phyloP scores from a whole-genome alignment of 2,888 invertebrate genomes.

The Rhogogaster chlorosoma region DNA sequence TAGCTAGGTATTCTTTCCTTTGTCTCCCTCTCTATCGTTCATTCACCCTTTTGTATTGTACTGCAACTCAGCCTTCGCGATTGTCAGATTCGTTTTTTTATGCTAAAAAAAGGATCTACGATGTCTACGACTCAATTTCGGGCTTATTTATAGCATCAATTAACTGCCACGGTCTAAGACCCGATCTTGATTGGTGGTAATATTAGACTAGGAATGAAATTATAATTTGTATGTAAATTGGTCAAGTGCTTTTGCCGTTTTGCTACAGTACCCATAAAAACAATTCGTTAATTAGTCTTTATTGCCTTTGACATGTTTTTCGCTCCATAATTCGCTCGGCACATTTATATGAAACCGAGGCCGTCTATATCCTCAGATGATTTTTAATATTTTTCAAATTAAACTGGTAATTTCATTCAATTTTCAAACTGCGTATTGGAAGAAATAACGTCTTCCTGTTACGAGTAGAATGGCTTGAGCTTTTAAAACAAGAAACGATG shows the following conservation, averaged over 20 bases:
- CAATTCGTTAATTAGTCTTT: slow-evolving; percentile 18
- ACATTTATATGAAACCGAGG: background rate
- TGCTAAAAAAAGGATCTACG: background rate
- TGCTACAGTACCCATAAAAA: background rate
- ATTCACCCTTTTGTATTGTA: background rate
- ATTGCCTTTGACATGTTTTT: slow-evolving; percentile 8
- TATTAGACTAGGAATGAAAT: background rate
- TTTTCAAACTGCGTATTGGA: background rate
- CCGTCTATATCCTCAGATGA: background rate
- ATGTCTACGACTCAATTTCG: background rate
- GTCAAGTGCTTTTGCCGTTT: background rate
- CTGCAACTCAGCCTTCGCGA: background rate
- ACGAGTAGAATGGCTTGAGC: background rate
- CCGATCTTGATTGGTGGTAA: background rate
- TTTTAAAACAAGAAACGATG: too few relatives aligned
- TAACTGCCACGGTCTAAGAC: slow-evolving; percentile 20
- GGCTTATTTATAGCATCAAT: background rate
- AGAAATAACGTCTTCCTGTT: background rate
- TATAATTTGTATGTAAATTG: slow-evolving; percentile 17
- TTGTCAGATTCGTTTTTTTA: background rate
- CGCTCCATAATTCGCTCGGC: background rate
- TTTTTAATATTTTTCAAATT: background rate
- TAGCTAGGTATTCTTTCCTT: background rate
- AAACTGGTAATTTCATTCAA: background rate
- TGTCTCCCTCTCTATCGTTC: background rate